phyloP scores from a whole-genome alignment of 2,888 invertebrate species.

The Drosophila borborema region DNA sequence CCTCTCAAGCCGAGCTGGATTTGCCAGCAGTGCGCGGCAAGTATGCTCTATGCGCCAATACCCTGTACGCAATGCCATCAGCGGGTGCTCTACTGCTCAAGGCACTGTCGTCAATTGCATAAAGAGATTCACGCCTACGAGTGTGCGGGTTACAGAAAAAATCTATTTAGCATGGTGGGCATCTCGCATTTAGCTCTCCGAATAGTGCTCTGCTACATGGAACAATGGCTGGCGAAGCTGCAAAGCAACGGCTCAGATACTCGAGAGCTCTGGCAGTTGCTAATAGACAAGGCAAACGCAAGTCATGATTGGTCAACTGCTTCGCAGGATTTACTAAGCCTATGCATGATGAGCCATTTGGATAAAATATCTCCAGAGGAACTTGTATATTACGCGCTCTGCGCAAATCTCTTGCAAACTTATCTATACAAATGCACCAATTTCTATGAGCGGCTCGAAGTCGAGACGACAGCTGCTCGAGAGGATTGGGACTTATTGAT shows the following conservation, averaged over 20 bases:
- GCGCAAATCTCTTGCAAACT: slow-evolving; percentile 88
- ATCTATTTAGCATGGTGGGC: slow-evolving; percentile 91
- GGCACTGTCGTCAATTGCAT: slow-evolving; percentile 87
- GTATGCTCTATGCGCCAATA: slow-evolving; percentile 86
- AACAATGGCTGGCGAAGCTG: slow-evolving; percentile 85
- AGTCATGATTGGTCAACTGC: neutral
- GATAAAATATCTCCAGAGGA: slow-evolving; percentile 89
- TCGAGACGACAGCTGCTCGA: slow-evolving; percentile 62
- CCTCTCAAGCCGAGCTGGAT: slow-evolving; percentile 86
- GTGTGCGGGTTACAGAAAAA: slow-evolving; percentile 88
- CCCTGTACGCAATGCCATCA: slow-evolving; percentile 89
- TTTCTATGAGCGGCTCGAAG: slow-evolving; percentile 87
- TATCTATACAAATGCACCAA: slow-evolving; percentile 89
- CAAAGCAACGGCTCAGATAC: slow-evolving; percentile 3
- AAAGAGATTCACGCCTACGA: slow-evolving; percentile 89
- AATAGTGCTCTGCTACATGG: slow-evolving; percentile 86
- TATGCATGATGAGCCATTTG: slow-evolving; percentile 88
- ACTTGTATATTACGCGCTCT: slow-evolving; percentile 43
- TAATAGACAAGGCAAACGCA: slow-evolving; percentile 24
- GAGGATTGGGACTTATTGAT: slow-evolving; percentile 85
- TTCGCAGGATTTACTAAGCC: slow-evolving; percentile 52
- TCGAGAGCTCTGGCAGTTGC: slow-evolving; percentile 61
- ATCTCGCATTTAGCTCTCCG: slow-evolving; percentile 86
- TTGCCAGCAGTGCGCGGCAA: slow-evolving; percentile 91
- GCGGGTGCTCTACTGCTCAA: slow-evolving; percentile 89